Evolutionary conservation across 2,888 invertebrate species (phyloP), one percentile per base, ranked within the genome.

Genomic region (Phanerotoma sp.): DNA sequence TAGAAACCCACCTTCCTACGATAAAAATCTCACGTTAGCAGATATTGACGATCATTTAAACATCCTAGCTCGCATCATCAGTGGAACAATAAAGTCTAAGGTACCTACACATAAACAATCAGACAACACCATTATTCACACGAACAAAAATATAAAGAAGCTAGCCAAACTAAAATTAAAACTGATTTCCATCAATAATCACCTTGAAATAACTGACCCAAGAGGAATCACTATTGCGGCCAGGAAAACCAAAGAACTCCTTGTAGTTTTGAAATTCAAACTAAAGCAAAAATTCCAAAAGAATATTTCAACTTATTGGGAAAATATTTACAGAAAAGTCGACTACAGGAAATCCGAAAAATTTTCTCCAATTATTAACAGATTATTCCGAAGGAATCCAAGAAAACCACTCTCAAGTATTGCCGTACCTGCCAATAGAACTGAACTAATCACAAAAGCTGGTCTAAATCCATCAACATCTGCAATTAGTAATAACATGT

Each of bases 311-410:
- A 51, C 42, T 28, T 49, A 38, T 5, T 58, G 53, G 51, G 37
- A 10, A 2, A 51, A 54, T 1, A 51, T 49, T 6, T 6, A 49
- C 1, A 54, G 54, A 15, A 32, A 53, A 20, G 55, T 61, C 5
- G 37, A 59, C n/a, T 20, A 51, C n/a, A 33, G 45, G 3, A 37
- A 59, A n/a, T 3, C 57, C 0, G 46, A 55, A 18, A 18, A 28
- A 9, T 62, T 62, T n/a, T 57, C 58, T 21, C 57, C 57, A 3
- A 54, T 41, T 13, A 54, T 58, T 1, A 62, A 60, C 15, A 25
- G 40, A n/a, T 7, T 57, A 2, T 40, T 57, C 20, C 35, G 54
- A 20, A 37, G 52, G 0, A 46, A 22, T 18, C 5, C 10, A 40
- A 22, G 16, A 3, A 7, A 4, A 13, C 28, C 11, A 6, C 25